phyloP scores from a whole-genome alignment of 35 echinoderm and acorn worm species.

The Ophiothrix spiculata region DNA sequence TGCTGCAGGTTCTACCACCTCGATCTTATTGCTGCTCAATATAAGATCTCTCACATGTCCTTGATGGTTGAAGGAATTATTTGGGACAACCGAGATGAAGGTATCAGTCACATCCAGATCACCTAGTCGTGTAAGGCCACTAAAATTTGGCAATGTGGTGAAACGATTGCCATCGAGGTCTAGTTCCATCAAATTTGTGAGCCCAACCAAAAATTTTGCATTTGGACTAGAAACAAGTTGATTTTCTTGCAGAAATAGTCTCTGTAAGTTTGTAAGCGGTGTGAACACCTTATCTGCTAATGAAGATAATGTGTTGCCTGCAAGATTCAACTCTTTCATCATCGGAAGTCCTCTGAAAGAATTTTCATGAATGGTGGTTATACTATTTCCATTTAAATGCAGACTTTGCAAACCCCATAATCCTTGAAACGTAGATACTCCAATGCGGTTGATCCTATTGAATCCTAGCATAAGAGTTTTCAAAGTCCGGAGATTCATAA shows the following conservation, averaged over 20 bases:
- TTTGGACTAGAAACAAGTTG: conserved; percentile 41
- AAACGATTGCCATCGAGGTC: conserved; percentile 90
- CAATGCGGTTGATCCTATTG: conserved; percentile 60
- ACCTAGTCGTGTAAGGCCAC: conserved; percentile 48
- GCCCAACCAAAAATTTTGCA: conserved; percentile 53
- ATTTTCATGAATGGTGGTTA: conserved; percentile 40
- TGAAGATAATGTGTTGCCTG: conserved; percentile 54
- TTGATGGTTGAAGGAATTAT: conserved; percentile 61
- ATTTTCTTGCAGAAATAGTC: conserved; percentile 73
- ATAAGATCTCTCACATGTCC: conserved; percentile 60
- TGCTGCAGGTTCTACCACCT: conserved; percentile 47
- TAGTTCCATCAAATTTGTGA: conserved; percentile 48
- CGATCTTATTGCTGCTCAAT: conserved; percentile 64
- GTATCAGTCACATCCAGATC: conserved; percentile 87
- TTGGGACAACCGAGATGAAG: conserved; percentile 44
- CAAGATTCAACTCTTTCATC: conserved; percentile 64
- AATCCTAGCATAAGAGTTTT: conserved; percentile 51
- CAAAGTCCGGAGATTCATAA: conserved; percentile 22
- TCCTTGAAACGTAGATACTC: conserved; percentile 35
- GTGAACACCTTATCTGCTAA: conserved; percentile 65
- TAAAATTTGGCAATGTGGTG: conserved; percentile 55
- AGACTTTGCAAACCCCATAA: conserved; percentile 47
- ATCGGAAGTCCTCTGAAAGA: conserved; percentile 56
- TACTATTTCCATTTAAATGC: conserved; percentile 71
- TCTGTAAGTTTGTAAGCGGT: conserved; percentile 26